These are phyloP conservation scores for Scleropages formosus DNA, from an alignment of 2,797 vertebrate genomes.

Conservation along the genomic window DNA sequence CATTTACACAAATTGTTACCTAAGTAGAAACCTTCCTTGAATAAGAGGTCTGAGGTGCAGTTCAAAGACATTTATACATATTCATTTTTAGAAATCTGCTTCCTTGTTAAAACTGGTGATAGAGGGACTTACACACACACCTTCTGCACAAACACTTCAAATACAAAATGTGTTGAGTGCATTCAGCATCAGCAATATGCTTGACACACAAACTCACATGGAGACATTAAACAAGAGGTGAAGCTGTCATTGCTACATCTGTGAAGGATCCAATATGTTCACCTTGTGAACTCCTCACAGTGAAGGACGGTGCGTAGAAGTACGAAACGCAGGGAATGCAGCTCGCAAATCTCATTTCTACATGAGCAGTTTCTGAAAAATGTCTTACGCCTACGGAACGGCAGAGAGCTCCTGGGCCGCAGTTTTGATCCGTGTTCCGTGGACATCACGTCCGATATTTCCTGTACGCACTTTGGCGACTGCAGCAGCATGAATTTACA, in stretches of 20 bases:
- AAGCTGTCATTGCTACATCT: slow-evolving; percentile 18
- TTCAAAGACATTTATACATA: slow-evolving; percentile 6
- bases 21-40: too few species aligned
- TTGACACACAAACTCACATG: slow-evolving; percentile 8
- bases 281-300: not conserved
- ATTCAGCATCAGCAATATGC: slow-evolving; percentile 24
- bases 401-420: too few species aligned
- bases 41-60: too few species aligned
- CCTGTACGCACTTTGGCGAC: too few species aligned
- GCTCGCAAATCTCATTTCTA: not conserved
- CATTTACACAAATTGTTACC: too few species aligned
- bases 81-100: slow-evolving; percentile 32
- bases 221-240: slow-evolving; percentile 1
- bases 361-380: too few species aligned
- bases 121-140: not conserved
- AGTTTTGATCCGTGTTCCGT: too few species aligned
- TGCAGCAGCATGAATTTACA: too few species aligned
- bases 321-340: not conserved
- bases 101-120: slow-evolving; percentile 17
- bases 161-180: slow-evolving; percentile 30
- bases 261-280: not conserved
- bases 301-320: too few species aligned
- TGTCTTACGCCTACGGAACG: too few species aligned
- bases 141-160: slow-evolving; percentile 20
- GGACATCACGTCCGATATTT: too few species aligned